Percentiles rank a stretch among this genome's conserved stretches.
phyloP scores from a whole-genome alignment of 2,113 vertebrate genomes.

The Boulengeromyrus knoepffleri region DNA sequence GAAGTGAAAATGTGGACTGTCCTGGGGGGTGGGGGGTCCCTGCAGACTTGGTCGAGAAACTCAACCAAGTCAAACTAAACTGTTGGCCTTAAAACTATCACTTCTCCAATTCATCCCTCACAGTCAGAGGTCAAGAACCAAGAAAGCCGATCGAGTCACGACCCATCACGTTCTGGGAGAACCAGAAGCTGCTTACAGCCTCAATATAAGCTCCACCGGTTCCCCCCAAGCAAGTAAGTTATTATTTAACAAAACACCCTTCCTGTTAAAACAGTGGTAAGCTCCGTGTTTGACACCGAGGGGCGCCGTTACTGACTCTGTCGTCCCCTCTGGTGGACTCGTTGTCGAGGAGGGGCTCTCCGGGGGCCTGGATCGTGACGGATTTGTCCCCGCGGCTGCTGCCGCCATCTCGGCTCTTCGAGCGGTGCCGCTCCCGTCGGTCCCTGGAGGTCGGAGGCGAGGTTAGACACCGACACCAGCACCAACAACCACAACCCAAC shows the following conservation, averaged over 20 bases:
- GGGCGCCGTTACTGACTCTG: constrained; percentile 56
- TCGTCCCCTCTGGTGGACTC: constrained; percentile 89
- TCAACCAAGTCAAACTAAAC: neutral
- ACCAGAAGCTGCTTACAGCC: neutral
- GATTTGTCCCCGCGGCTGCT: constrained; percentile 84
- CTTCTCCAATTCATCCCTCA: neutral
- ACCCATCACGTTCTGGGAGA: neutral
- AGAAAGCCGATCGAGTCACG: neutral
- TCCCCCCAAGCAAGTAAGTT: neutral
- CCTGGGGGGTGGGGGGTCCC: neutral
- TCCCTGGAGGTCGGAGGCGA: constrained; percentile 51
- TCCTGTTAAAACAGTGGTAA: neutral
- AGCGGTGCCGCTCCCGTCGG: constrained; percentile 71
- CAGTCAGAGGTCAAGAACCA: neutral
- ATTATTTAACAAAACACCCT: neutral
- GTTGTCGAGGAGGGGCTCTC: constrained; percentile 84
- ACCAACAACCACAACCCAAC: neutral
- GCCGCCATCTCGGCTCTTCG: constrained; percentile 72
- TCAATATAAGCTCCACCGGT: neutral
- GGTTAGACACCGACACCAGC: neutral
- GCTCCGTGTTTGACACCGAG: neutral
- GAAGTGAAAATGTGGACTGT: neutral
- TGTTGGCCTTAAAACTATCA: neutral
- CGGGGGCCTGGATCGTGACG: constrained; percentile 89
- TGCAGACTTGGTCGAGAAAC: neutral